Conservation (phyloP, 2,797 vertebrate genomes). For the Typhlichthys eigenmanni region DNA sequence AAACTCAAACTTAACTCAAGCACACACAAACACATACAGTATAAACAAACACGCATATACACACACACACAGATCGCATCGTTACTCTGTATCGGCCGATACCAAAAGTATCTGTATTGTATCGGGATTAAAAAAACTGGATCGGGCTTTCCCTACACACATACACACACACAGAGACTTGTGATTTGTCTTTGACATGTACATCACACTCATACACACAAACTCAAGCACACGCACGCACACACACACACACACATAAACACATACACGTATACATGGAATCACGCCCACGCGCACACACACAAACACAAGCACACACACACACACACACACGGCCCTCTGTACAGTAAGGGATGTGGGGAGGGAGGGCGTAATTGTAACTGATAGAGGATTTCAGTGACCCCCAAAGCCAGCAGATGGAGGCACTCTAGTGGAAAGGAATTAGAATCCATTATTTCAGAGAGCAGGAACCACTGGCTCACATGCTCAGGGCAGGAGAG, state of each 20-base stretch:
- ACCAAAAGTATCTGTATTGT: too few species aligned
- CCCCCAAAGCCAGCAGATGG: slow-evolving; percentile 66
- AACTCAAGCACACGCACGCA: background rate
- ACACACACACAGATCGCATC: too few species aligned
- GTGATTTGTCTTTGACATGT: slow-evolving; percentile 58
- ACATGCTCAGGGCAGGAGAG: slow-evolving; percentile 18
- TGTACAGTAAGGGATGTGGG: slow-evolving; percentile 33
- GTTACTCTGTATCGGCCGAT: too few species aligned
- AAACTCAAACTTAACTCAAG: too few species aligned
- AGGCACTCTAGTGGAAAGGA: slow-evolving; percentile 68
- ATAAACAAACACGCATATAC: too few species aligned
- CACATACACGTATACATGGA: background rate
- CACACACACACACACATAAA: slow-evolving; percentile 18
- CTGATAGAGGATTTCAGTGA: slow-evolving; percentile 65
- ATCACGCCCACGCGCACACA: too few species aligned
- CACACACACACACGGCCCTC: slow-evolving; percentile 32
- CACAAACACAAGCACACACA: background rate
- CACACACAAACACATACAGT: too few species aligned
- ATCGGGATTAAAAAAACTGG: too few species aligned
- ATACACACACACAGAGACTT: slow-evolving; percentile 28
- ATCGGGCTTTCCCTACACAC: too few species aligned
- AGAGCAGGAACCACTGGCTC: slow-evolving; percentile 33
- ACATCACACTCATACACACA: background rate
- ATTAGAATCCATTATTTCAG: slow-evolving; percentile 69
- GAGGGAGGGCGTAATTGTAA: slow-evolving; percentile 53